Percentiles rank a stretch among this genome's conserved stretches.
phyloP scores from a whole-genome alignment of 2,888 invertebrate genomes.

The Melanophora roralis region DNA sequence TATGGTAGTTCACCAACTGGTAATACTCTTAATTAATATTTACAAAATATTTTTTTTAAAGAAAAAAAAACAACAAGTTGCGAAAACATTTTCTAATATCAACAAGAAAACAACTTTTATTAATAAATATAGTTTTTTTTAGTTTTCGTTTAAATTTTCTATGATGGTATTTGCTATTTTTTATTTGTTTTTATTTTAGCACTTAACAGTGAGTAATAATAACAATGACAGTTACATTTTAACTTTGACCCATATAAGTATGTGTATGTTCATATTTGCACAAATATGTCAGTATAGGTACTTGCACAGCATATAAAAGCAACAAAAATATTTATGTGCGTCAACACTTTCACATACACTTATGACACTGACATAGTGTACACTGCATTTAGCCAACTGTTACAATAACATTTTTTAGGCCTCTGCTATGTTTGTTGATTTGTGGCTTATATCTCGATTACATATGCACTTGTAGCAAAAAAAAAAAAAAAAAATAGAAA shows the following conservation, averaged over 20 bases:
- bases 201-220: neutral
- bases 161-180: neutral
- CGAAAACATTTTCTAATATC: neutral
- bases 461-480: constrained; percentile 13
- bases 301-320: neutral
- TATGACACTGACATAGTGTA: neutral
- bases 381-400: constrained; percentile 49
- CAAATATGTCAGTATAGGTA: constrained; percentile 1
- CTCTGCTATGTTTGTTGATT: constrained; percentile 29
- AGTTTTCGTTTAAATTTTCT: constrained; percentile 19
- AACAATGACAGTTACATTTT: constrained; percentile 39
- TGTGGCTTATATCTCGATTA: constrained; percentile 16
- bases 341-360: neutral
- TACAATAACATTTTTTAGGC: constrained; percentile 45
- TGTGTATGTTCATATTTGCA: neutral
- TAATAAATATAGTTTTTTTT: constrained; percentile 16
- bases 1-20: too few relatives aligned
- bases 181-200: neutral
- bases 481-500: neutral
- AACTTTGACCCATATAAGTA: constrained; percentile 50
- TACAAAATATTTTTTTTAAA: too few relatives aligned
- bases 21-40: too few relatives aligned
- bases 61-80: too few relatives aligned
- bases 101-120: constrained; percentile 6
- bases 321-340: neutral